Percentiles rank a stretch among this genome's conserved stretches.
Evolutionary conservation across 2,888 invertebrate genomes (phyloP).

Genomic region (Platerodrilus igneus): DNA sequence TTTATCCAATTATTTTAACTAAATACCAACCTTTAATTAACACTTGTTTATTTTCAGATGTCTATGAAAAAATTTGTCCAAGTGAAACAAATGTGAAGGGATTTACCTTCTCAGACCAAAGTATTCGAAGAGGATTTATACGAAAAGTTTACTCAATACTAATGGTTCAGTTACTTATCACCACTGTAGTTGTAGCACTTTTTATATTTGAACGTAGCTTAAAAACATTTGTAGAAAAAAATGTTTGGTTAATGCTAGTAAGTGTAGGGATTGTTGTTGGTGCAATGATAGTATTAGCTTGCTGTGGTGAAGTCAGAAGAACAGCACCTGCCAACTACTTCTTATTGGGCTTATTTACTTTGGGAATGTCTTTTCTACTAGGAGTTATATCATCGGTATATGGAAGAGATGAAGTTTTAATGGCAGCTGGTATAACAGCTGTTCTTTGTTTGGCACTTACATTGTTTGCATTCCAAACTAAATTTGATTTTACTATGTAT

Average conservation of each 20-base stretch:
- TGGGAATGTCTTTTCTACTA: neutral
- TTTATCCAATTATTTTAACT: no score
- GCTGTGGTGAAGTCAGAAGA: slow-evolving; percentile 4
- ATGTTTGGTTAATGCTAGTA: no score
- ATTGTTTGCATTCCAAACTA: slow-evolving; percentile 11
- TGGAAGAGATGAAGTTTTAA: slow-evolving; percentile 3
- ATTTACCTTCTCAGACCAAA: slow-evolving; percentile 7
- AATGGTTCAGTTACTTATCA: slow-evolving; percentile 6
- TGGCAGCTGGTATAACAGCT: slow-evolving; percentile 8
- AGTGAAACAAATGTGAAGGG: no score
- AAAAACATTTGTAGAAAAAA: neutral
- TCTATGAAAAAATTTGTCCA: no score
- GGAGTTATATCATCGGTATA: neutral
- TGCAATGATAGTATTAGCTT: neutral
- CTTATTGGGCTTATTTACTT: slow-evolving; percentile 2
- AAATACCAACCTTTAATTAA: no score
- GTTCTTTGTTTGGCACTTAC: slow-evolving; percentile 5
- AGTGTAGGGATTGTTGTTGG: neutral
- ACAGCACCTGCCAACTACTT: slow-evolving; percentile 4
- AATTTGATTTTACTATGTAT: slow-evolving; percentile 4
- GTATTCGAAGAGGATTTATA: slow-evolving; percentile 8
- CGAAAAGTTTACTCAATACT: slow-evolving; percentile 9
- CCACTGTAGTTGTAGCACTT: neutral
- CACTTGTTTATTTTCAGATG: no score
- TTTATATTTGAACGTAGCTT: slow-evolving; percentile 4